Evolutionary conservation across 1,140 invertebrate species (phyloP), one percentile per base, ranked within the genome.

Genomic region (Saccostrea glomerata): DNA sequence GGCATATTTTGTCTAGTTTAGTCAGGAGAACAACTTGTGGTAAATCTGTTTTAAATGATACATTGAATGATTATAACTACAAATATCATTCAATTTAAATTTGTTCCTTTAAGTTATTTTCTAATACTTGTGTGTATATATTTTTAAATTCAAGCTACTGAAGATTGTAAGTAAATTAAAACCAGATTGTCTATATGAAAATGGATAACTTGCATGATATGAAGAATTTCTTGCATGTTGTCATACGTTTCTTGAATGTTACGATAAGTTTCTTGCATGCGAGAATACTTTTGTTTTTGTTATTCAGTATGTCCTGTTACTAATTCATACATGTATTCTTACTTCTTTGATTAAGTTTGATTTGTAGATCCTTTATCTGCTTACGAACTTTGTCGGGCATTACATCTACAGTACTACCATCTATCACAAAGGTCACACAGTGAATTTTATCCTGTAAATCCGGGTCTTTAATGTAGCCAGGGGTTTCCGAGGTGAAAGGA

Each of bases 1-100:
- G 55, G 58, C 88, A 86, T 40, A 89, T 36, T 55, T 84, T 86
- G 88, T 89, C 88, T 12, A 89, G 66, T 77, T 89, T 89, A 9
- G 88, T 89, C 60, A 89, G 11, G 5, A 89, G 60, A 5, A 89
- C 82, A 40, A 88, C 23, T 13, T 85, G 47, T 0, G 63, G 83
- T 13, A 88, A 36, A 13, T 82, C 87, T 88, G 40, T 40, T 3
- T 47, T 9, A 0, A 84, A 84, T 17, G n/a, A 84, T 15, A 84
- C 12, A 77, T 73, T 25, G 12, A 20, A 60, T 47, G 47, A 47
- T n/a, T n/a, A n/a, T 47, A 7, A 47, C 6, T 47, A 47, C 47
- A 6, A 0, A 47, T 2, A 0, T 47, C 47, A 47, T 47, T 47
- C 2, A 6, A 9, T 1, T 7, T 47, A 47, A 3, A 47, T 9